Evolutionary conservation across 2,888 invertebrate species (phyloP).

Genomic region (Gymnocheta viridis): DNA sequence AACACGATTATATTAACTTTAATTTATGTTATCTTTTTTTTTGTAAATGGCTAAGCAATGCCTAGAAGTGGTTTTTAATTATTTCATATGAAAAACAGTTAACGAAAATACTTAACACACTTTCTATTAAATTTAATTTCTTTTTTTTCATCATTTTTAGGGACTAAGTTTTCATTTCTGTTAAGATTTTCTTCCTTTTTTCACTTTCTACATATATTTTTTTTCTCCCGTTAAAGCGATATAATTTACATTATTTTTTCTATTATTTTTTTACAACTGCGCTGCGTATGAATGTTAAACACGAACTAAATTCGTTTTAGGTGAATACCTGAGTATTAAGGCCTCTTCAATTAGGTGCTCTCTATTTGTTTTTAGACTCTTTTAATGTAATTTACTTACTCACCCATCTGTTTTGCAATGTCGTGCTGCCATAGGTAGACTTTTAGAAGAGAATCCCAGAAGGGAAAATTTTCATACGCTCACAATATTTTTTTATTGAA

Average conservation of each 20-base stretch:
- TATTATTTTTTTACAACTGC: conserved; percentile 46
- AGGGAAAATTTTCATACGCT: neutral
- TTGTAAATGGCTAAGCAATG: conserved; percentile 25
- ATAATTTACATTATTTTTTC: conserved; percentile 23
- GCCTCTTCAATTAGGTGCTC: conserved; percentile 63
- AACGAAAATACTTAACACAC: conserved; percentile 8
- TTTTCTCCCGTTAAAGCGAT: conserved; percentile 42
- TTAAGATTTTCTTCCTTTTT: neutral
- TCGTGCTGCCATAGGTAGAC: neutral
- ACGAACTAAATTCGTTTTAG: conserved; percentile 66
- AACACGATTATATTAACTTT: conserved; percentile 38
- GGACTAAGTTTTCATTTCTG: conserved; percentile 5
- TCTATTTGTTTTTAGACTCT: conserved; percentile 5
- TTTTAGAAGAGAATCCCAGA: neutral
- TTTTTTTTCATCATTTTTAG: neutral
- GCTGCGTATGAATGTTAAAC: conserved; percentile 68
- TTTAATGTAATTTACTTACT: conserved; percentile 12
- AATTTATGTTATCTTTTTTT: neutral
- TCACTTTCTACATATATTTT: conserved; percentile 12
- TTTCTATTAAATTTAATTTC: conserved; percentile 19
- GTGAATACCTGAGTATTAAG: conserved; percentile 63
- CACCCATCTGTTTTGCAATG: conserved; percentile 26
- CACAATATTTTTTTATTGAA: no score
- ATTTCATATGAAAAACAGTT: neutral
- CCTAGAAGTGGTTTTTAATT: conserved; percentile 15